A percentile compares a stretch with the other conserved stretches of the same genome.
Conservation (phyloP, 2,113 vertebrate species). For the Eclectus roratus region DNA sequence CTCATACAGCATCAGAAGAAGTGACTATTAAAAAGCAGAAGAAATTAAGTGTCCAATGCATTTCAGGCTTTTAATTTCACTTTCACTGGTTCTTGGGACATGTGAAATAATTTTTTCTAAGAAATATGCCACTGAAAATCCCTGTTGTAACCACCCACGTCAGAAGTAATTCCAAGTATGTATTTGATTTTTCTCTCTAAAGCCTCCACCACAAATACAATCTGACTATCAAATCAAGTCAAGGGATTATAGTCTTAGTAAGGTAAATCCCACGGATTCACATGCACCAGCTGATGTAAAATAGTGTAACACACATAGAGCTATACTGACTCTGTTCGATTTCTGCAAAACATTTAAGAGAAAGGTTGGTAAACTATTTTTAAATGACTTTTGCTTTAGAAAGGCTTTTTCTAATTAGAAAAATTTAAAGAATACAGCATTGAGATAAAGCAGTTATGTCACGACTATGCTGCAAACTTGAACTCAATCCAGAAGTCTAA, state of each 20-base stretch:
- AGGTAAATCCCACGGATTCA: slow-evolving; percentile 40
- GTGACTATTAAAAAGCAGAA: not conserved
- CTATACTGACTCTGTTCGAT: not conserved
- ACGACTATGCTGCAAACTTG: not conserved
- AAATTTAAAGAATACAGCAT: not conserved
- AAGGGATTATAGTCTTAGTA: slow-evolving; percentile 54
- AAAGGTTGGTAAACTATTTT: not conserved
- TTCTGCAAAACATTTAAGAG: not conserved
- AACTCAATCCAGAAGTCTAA: not conserved
- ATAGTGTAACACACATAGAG: not conserved
- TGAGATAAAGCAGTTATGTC: not conserved
- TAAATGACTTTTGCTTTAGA: not conserved
- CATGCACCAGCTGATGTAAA: slow-evolving; percentile 14
- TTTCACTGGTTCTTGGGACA: not conserved
- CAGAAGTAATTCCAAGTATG: slow-evolving; percentile 59
- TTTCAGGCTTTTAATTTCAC: slow-evolving; percentile 36
- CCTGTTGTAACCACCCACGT: not conserved
- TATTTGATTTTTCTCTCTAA: slow-evolving; percentile 44
- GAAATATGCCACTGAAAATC: slow-evolving; percentile 35
- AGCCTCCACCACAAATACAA: slow-evolving; percentile 33
- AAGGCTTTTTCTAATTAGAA: not conserved
- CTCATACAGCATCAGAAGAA: not conserved
- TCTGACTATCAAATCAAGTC: slow-evolving; percentile 62
- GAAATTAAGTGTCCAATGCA: not conserved
- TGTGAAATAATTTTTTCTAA: slow-evolving; percentile 8